These are phyloP conservation scores for Esox masquinongy DNA, from an alignment of 2,797 vertebrate genomes.

Conservation along the genomic window DNA sequence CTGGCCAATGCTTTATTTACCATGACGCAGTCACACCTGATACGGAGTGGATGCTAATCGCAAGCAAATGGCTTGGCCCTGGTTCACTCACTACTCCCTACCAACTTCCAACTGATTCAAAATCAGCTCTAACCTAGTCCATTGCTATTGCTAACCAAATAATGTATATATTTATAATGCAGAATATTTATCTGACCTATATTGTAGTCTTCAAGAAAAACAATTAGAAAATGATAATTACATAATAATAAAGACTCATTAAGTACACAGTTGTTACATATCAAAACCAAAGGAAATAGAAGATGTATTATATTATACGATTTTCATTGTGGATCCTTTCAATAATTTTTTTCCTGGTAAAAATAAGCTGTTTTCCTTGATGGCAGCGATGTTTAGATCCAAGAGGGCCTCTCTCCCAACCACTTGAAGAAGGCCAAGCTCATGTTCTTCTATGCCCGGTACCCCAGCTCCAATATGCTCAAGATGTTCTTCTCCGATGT, in stretches of 20 bases:
- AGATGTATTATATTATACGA: background rate
- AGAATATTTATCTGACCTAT: background rate
- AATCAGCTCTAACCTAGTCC: slow-evolving; percentile 6
- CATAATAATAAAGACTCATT: background rate
- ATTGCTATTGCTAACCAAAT: background rate
- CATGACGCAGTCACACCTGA: slow-evolving; percentile 73
- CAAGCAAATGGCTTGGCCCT: slow-evolving; percentile 71
- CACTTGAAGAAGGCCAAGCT: slow-evolving; percentile 99
- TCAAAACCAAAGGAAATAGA: background rate
- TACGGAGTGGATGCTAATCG: slow-evolving; percentile 68
- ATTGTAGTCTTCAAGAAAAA: background rate
- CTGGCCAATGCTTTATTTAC: slow-evolving; percentile 70
- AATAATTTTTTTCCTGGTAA: background rate
- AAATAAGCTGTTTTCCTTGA: slow-evolving; percentile 81
- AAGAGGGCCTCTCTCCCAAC: slow-evolving; percentile 97
- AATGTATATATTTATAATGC: background rate
- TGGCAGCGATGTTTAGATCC: slow-evolving; percentile 84
- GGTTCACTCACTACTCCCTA: slow-evolving; percentile 50
- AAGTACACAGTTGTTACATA: background rate
- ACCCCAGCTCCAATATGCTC: slow-evolving; percentile 99
- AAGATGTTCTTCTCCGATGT: slow-evolving; percentile 99
- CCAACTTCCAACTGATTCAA: slow-evolving; percentile 3
- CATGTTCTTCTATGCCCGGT: slow-evolving; percentile 99
- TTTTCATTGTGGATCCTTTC: slow-evolving; percentile 14
- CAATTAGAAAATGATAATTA: background rate